These are phyloP conservation scores for Scotopteryx bipunctaria DNA, from an alignment of 2,888 invertebrate species.

Conservation along the genomic window DNA sequence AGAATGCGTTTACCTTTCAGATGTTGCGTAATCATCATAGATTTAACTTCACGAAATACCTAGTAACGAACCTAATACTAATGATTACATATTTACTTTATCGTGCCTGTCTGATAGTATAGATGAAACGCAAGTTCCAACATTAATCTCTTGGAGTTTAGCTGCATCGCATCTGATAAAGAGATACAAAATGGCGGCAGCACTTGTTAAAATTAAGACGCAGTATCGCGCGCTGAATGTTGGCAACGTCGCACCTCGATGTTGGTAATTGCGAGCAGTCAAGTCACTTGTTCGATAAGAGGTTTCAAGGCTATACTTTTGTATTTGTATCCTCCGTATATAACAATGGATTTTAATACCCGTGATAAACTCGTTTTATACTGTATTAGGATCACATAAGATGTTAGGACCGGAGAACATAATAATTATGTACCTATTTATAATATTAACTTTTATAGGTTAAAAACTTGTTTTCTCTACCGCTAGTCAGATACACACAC, in stretches of 20 bases:
- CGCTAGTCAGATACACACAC: slow-evolving; percentile 1
- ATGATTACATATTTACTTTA: neutral
- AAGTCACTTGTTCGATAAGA: slow-evolving; percentile 78
- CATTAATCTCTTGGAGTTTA: neutral
- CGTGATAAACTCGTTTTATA: slow-evolving; percentile 52
- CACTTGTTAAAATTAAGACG: slow-evolving; percentile 70
- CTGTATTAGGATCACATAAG: slow-evolving; percentile 45
- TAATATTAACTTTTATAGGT: slow-evolving; percentile 5
- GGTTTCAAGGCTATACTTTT: slow-evolving; percentile 77
- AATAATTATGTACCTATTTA: slow-evolving; percentile 26
- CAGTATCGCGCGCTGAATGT: slow-evolving; percentile 66
- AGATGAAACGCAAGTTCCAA: neutral
- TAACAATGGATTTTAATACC: slow-evolving; percentile 68
- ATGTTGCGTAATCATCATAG: slow-evolving; percentile 31
- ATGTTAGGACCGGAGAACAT: slow-evolving; percentile 30
- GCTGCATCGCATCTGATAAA: slow-evolving; percentile 53
- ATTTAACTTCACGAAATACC: neutral
- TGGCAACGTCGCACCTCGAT: slow-evolving; percentile 76
- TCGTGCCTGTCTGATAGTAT: neutral
- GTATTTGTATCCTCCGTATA: slow-evolving; percentile 56
- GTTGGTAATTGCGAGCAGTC: slow-evolving; percentile 61
- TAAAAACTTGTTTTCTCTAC: slow-evolving; percentile 15
- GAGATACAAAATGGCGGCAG: slow-evolving; percentile 74
- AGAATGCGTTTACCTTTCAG: slow-evolving; percentile 37
- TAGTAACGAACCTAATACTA: neutral